Base-by-base conservation (phyloP, 2,888 invertebrate genomes). In the Hydropsyche betteni region DNA sequence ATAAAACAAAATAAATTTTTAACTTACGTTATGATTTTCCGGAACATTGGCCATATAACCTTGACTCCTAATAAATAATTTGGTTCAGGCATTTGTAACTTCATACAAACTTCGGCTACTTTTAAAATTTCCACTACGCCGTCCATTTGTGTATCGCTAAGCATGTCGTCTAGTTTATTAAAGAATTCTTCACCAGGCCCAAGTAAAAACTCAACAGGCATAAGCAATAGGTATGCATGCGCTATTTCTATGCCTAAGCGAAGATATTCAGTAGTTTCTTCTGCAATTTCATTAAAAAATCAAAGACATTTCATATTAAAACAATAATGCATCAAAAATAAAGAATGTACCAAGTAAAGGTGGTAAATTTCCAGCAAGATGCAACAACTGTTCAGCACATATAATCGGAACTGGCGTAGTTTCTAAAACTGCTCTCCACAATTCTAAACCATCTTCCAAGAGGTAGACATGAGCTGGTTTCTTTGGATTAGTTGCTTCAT, bases 371-470 rank as follows among this genome's bases (percentile, higher is more conserved):
- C 90, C 89, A 79, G 93, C 92, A 38, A 97, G 85, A 81, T 91
- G 90, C 82, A 96, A 85, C 64, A 95, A 87, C 10, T 75, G 72
- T 50, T 79, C 75, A 4, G 73, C 73, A 50, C 78, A 77, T 50
- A 72, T 53, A 0, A 86, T 85, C 0, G 87, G 84, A 80, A 90
- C 89, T 0, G 90, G 88, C 0, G 90, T 89, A 79, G 91, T 88
- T 0, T 88, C 85, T 77, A 98, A 86, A 24, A 96, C 90, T 0
- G 93, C 93, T 74, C 93, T 88, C 97, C 98, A 98, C 76, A 98
- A 87, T 80, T 96, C 94, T 53, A 98, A 86, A 2, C 96, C 97
- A 83, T 98, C 98, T 84, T 97, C 97, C 80, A 97, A 86, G 72
- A 98, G 88, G 84, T 98, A 98, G 73, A 98, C 93, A 83, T 96